Evolutionary conservation across 2,113 vertebrate genomes (phyloP), one percentile per base, ranked within the genome.

Genomic region (Entelurus aequoreus): DNA sequence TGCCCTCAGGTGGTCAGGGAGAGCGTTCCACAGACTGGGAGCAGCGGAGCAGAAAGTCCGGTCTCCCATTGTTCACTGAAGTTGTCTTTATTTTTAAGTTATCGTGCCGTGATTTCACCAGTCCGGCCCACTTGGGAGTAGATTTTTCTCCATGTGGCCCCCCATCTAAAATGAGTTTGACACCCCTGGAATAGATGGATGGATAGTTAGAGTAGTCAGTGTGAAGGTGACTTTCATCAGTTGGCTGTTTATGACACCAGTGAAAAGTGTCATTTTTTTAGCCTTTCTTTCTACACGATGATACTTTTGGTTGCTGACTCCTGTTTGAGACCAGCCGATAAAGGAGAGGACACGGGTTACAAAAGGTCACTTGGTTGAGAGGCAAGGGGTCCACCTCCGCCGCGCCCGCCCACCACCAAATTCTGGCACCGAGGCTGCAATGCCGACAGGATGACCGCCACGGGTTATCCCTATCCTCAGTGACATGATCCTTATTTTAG

Each of bases 321-420:
- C 57, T 48, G 55, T 62, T 64, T 63, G 48, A 65, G 65, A 74
- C 67, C 74, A 74, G 82, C 61, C 75, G 74, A 77, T 78, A 72
- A 76, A 68, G 65, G 76, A 79, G 81, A 85, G 76, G 77, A 81
- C 75, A 85, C 76, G 82, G 81, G 87, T 86, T 83, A 85, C 67
- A 68, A 76, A 59, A 84, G 82, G 83, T 84, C 74, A 87, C 71
- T 28, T 57, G 74, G 76, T 73, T 63, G 65, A 50, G 74, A 62
- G 77, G 55, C 69, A 80, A 63, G 74, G 80, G 76, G 14, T 72
- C 82, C 78, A 86, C 81, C 82, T 71, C 68, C 60, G 75, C 58
- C 63, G 65, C 68, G 28, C 57, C 65, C 63, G 65, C 68, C 40
- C 54, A 66, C 81, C 77, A 62, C 52, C 48, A 49, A 77, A 81